Evolutionary conservation across 2,888 invertebrate species (phyloP).

Genomic region (Bombyx huttoni): DNA sequence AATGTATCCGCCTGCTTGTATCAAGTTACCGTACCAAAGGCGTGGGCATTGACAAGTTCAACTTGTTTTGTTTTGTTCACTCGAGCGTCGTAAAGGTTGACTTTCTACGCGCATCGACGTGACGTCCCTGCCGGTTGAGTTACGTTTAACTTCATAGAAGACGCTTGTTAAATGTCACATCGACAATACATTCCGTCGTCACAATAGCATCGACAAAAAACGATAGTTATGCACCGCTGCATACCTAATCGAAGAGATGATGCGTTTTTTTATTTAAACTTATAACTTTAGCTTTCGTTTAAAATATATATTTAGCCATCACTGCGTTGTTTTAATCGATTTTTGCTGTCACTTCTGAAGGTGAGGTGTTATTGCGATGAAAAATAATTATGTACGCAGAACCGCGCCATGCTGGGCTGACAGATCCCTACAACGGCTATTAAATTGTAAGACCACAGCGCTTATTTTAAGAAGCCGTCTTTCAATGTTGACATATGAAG

Average conservation of each 20-base stretch:
- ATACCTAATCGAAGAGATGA: not conserved
- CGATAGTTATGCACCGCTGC: slow-evolving; percentile 1
- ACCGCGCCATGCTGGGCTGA: slow-evolving; percentile 60
- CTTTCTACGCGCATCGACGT: slow-evolving; percentile 63
- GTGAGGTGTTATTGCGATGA: slow-evolving; percentile 52
- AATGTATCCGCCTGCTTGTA: slow-evolving; percentile 65
- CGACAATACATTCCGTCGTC: slow-evolving; percentile 12
- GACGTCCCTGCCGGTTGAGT: slow-evolving; percentile 47
- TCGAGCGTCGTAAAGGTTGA: slow-evolving; percentile 60
- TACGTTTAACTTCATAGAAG: slow-evolving; percentile 46
- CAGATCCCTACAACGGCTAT: slow-evolving; percentile 54
- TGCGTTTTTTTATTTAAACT: too few relatives aligned
- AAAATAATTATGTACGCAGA: slow-evolving; percentile 52
- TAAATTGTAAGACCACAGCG: slow-evolving; percentile 50
- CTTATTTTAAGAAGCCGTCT: slow-evolving; percentile 15
- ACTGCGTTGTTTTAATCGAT: slow-evolving; percentile 28
- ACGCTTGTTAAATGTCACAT: slow-evolving; percentile 49
- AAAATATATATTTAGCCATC: slow-evolving; percentile 9
- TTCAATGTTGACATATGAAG: slow-evolving; percentile 42
- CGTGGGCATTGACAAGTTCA: slow-evolving; percentile 71
- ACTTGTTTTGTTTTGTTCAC: slow-evolving; percentile 67
- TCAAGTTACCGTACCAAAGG: slow-evolving; percentile 67
- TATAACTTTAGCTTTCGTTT: too few relatives aligned
- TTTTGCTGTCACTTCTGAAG: slow-evolving; percentile 34
- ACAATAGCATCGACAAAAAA: slow-evolving; percentile 20